Evolutionary conservation across 2,888 invertebrate species (phyloP).

Genomic region (Strigamia maritima): DNA sequence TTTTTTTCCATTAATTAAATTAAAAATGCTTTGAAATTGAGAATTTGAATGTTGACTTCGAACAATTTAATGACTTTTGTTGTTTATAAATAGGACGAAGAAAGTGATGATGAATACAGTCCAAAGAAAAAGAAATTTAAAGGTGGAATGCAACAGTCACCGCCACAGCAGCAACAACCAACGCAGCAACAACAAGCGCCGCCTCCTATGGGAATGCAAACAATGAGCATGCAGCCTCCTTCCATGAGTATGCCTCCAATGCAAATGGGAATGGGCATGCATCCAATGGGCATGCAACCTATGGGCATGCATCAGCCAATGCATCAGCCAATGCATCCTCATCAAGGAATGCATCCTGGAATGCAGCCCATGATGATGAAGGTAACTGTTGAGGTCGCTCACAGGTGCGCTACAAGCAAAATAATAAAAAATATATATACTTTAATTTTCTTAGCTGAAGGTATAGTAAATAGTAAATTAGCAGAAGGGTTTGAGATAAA

Average conservation of each 20-base stretch:
- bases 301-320: constrained; percentile 34
- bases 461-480: neutral
- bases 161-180: constrained; percentile 30
- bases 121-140: constrained; percentile 57
- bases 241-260: constrained; percentile 34
- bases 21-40: too few species aligned
- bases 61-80: neutral
- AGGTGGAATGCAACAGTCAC: constrained; percentile 27
- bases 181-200: constrained; percentile 54
- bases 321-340: constrained; percentile 34
- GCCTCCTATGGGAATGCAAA: constrained; percentile 55
- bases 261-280: constrained; percentile 34
- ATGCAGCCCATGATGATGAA: constrained; percentile 34
- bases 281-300: constrained; percentile 25
- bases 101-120: constrained; percentile 45
- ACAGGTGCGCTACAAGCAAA: neutral
- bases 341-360: constrained; percentile 30
- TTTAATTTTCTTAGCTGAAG: neutral
- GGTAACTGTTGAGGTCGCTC: neutral
- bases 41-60: too few species aligned
- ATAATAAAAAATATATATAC: neutral
- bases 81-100: constrained; percentile 40
- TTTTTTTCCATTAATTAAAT: too few species aligned
- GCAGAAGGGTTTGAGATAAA: neutral
- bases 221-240: constrained; percentile 32